A percentile compares a stretch with the other conserved stretches of the same genome.
Evolutionary conservation across 2,113 vertebrate species (phyloP).

Genomic region (Saccopteryx bilineata): DNA sequence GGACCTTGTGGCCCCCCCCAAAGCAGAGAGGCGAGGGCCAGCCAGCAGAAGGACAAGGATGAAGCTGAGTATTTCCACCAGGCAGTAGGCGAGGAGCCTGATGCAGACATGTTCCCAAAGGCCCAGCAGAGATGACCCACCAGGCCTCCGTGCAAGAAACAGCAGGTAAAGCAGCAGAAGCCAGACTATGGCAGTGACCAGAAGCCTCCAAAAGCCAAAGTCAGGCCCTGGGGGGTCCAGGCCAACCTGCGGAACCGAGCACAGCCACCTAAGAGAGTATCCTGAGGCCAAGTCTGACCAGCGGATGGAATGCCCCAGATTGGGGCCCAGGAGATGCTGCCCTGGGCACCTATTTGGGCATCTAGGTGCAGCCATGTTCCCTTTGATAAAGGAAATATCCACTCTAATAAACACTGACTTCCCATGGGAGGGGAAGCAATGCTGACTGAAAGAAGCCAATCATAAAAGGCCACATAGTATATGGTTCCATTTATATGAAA

Average conservation of each 20-base stretch:
- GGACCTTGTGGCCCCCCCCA: conserved; percentile 91
- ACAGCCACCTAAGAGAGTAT: not conserved
- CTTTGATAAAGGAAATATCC: conserved; percentile 79
- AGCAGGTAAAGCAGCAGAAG: not conserved
- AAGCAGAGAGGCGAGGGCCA: conserved; percentile 73
- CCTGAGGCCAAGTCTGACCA: not conserved
- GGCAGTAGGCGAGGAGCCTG: conserved; percentile 94
- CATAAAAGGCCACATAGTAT: not conserved
- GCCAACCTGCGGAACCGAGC: not conserved
- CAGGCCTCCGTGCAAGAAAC: not conserved
- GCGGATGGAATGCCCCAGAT: conserved; percentile 52
- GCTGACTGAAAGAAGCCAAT: not conserved
- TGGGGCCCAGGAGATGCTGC: conserved; percentile 60
- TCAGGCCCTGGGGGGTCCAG: not conserved
- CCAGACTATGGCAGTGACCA: fast-evolving
- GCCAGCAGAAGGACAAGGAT: conserved; percentile 87
- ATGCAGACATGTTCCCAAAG: conserved; percentile 83
- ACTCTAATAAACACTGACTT: conserved; percentile 45
- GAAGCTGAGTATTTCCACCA: conserved; percentile 95
- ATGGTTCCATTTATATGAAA: not conserved
- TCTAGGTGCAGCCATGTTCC: conserved; percentile 47
- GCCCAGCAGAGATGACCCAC: not conserved
- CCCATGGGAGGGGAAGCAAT: too few species aligned
- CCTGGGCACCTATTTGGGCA: not conserved
- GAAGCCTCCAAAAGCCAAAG: not conserved